Conservation (phyloP, 2,888 invertebrate species). For the Thera obeliscata region DNA sequence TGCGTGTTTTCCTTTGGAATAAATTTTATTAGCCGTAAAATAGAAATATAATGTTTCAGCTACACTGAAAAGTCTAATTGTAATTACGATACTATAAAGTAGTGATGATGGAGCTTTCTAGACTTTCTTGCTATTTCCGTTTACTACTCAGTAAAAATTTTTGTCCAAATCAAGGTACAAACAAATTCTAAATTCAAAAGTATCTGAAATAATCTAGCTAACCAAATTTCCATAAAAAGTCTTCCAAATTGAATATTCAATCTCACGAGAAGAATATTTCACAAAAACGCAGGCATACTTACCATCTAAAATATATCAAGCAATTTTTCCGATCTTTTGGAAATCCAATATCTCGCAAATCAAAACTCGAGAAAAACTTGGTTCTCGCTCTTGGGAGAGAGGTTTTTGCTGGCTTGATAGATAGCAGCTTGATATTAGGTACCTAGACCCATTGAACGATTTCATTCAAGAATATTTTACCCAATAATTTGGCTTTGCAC, state of each 20-base stretch:
- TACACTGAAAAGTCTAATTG: slow-evolving; percentile 20
- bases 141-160: no score
- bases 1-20: slow-evolving; percentile 35
- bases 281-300: slow-evolving; percentile 12
- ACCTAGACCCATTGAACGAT: slow-evolving; percentile 33
- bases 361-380: slow-evolving; percentile 40
- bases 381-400: slow-evolving; percentile 32
- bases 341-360: slow-evolving; percentile 45
- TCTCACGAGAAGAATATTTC: slow-evolving; percentile 6
- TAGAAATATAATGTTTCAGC: slow-evolving; percentile 25
- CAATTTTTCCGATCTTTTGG: slow-evolving; percentile 34
- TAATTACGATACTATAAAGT: not conserved
- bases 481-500: no score
- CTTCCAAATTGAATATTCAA: slow-evolving; percentile 12
- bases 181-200: no score
- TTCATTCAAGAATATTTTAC: slow-evolving; percentile 27
- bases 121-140: no score
- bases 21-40: slow-evolving; percentile 36
- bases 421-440: slow-evolving; percentile 28
- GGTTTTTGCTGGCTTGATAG: slow-evolving; percentile 36
- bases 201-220: no score
- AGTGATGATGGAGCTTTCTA: not conserved
- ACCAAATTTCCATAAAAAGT: not conserved
- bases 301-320: slow-evolving; percentile 29
- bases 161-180: no score